These are phyloP conservation scores for Meles meles DNA, from an alignment of 2,113 vertebrate genomes.

Conservation along the genomic window DNA sequence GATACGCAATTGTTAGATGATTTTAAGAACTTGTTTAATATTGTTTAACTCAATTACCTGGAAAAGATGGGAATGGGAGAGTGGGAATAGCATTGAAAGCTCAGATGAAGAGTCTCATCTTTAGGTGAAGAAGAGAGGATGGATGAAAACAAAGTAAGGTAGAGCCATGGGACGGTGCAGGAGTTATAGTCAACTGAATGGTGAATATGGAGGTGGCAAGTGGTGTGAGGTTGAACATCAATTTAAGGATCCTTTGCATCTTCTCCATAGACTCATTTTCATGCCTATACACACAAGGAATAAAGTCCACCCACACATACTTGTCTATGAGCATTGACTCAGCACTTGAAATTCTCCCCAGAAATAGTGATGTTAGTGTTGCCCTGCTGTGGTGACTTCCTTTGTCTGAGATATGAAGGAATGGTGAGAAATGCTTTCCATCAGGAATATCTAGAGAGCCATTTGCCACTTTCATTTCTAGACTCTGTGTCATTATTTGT, in stretches of 20 bases:
- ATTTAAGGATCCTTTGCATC: not conserved
- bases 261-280: not conserved
- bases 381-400: not conserved
- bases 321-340: not conserved
- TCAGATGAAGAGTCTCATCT: not conserved
- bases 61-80: not conserved
- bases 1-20: not conserved
- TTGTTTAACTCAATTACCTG: not conserved
- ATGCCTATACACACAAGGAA: not conserved
- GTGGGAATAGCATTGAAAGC: not conserved
- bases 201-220: not conserved
- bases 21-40: not conserved
- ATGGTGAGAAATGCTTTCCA: not conserved
- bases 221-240: not conserved
- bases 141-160: not conserved
- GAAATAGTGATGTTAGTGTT: not conserved
- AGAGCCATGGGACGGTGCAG: not conserved
- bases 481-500: not conserved
- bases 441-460: not conserved
- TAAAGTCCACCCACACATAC: fast-evolving
- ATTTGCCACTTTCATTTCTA: not conserved
- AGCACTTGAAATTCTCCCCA: not conserved
- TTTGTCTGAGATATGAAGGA: not conserved
- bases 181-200: not conserved
- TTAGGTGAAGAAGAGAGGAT: not conserved